These are phyloP conservation scores for Tenualosa thibaudeaui DNA, from an alignment of 2,797 vertebrate species.

Conservation along the genomic window DNA sequence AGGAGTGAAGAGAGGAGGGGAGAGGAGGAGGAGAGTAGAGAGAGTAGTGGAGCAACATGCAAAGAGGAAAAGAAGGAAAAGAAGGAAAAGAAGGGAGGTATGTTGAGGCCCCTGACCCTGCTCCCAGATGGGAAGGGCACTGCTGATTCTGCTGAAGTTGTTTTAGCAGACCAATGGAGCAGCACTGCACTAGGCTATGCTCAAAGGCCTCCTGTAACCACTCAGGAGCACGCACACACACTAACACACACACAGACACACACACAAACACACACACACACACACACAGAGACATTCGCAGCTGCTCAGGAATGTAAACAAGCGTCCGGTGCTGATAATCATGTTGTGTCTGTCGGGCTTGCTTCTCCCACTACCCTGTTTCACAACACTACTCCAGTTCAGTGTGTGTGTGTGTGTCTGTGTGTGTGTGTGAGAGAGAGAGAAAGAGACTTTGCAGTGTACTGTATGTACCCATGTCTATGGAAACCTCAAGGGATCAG, in stretches of 20 bases:
- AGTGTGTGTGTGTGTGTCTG: background rate
- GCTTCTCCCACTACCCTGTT: no score
- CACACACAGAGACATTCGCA: background rate
- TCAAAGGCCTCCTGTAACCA: background rate
- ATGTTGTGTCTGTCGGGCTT: slow-evolving; percentile 3
- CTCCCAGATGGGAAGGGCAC: no score
- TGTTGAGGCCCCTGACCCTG: background rate
- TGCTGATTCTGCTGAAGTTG: no score
- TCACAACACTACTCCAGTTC: no score
- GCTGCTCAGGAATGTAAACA: slow-evolving; percentile 15
- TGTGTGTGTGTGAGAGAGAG: background rate
- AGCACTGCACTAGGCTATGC: background rate
- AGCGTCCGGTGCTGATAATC: background rate
- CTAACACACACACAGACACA: slow-evolving; percentile 6
- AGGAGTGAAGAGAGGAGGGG: background rate
- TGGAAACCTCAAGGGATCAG: background rate
- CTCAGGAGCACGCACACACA: background rate
- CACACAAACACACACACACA: slow-evolving; percentile 9
- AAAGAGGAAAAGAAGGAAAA: background rate
- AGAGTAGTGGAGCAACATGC: background rate
- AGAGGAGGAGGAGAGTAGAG: background rate
- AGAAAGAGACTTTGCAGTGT: background rate
- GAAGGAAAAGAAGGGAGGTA: background rate
- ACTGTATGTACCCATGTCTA: background rate
- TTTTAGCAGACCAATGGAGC: no score